Conservation (phyloP, 2,888 invertebrate species). For the Volucella inanis region DNA sequence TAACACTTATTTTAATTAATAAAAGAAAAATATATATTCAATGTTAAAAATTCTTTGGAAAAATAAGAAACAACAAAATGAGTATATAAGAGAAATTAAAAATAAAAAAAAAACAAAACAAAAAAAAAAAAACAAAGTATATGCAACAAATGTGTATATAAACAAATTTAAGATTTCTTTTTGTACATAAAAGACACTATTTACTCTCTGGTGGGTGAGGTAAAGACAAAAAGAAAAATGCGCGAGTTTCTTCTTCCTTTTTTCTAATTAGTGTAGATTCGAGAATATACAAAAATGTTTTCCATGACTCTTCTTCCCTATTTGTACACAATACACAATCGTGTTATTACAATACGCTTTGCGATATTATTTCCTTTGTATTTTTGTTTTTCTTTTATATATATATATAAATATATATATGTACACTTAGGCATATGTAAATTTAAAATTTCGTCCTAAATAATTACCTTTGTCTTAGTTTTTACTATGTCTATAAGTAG, state of each 20-base stretch:
- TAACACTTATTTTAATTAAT: constrained; percentile 30
- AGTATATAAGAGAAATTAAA: constrained; percentile 47
- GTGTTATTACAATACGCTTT: constrained; percentile 5
- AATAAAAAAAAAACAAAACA: no score
- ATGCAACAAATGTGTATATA: constrained; percentile 29
- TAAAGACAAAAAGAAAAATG: not conserved
- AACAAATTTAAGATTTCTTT: constrained; percentile 26
- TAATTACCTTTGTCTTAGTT: constrained; percentile 27
- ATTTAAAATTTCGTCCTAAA: constrained; percentile 51
- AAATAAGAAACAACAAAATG: constrained; percentile 29
- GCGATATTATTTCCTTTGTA: not conserved
- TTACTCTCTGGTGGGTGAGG: constrained; percentile 24
- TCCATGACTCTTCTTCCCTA: constrained; percentile 14
- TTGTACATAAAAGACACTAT: constrained; percentile 49
- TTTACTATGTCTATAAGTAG: constrained; percentile 52
- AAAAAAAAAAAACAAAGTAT: constrained; percentile 26
- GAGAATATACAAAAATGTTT: constrained; percentile 6
- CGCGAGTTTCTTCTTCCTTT: constrained; percentile 11
- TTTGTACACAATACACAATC: constrained; percentile 22
- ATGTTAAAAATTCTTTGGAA: constrained; percentile 62
- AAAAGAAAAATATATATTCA: constrained; percentile 51
- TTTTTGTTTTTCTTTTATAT: no score
- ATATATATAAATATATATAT: not conserved
- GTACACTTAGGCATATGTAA: not conserved
- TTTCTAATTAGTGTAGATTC: constrained; percentile 40